Base-by-base conservation (phyloP, 2,113 vertebrate genomes). In the Ailurus styani region DNA sequence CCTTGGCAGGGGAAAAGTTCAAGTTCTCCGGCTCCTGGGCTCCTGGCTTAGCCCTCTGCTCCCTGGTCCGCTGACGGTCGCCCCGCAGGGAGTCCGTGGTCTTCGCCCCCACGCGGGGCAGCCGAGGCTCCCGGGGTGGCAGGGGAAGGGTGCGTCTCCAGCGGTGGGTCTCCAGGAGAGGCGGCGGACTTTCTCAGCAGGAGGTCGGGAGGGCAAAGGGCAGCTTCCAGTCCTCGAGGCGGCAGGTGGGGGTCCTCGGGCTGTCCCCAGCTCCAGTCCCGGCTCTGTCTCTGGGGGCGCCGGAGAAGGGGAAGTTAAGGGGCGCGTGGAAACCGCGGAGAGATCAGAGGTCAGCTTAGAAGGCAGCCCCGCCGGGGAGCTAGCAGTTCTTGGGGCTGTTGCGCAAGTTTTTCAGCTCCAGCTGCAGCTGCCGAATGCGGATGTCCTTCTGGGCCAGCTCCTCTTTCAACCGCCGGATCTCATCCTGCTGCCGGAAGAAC, bases 401-500 rank as follows among this genome's bases (percentile, higher is more conserved):
- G 85, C 99, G 99, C 93, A 99, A 97, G 99, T 99, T 99, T 97
- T 99, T 99, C 37, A 99, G 98, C 97, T 99, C 99, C 98, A 99
- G 99, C 98, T 99, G 99, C 37, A 99, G 99, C 98, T 99, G 99
- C 66, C 99, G 99, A 98, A 99, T 99, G 94, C 98, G 98, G 95
- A 99, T 98, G 96, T 99, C 99, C 96, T 99, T 99, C 97, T 99
- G 99, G 0, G 98, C 97, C 81, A 99, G 99, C 98, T 99, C 99
- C 0, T 99, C 99, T 93, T 99, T 99, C 98, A 99, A 97, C 93
- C 99, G 98, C 79, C 99, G 99, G 97, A 99, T 98, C 98, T 99
- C 99, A 0, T 99, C 99, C 98, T 99, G 99, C 98, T 99, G 99
- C 68, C 99, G 99, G 99, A 99, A 99, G 98, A 99, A 99, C 99